These are phyloP conservation scores for Sminthopsis crassicaudata DNA, from an alignment of 2,113 vertebrate genomes.

Conservation along the genomic window DNA sequence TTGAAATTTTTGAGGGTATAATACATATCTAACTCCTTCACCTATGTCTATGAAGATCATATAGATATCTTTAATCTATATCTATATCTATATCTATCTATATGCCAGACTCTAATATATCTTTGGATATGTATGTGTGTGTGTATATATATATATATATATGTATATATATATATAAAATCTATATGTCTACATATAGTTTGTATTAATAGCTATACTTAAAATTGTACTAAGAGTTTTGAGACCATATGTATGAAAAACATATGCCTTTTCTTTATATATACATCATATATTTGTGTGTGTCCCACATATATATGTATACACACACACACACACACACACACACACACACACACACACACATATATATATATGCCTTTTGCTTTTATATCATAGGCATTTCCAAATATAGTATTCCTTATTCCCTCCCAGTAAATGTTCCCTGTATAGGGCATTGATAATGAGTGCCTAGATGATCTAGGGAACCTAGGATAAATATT, in stretches of 20 bases:
- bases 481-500: background rate
- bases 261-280: background rate
- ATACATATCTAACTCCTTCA: background rate
- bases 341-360: too few species aligned
- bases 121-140: background rate
- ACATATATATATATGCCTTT: background rate
- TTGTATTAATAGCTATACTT: background rate
- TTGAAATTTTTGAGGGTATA: background rate
- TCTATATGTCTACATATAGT: too few species aligned
- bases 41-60: background rate
- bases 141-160: background rate
- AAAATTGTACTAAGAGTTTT: background rate
- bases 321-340: too few species aligned
- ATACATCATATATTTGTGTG: background rate
- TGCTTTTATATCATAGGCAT: background rate
- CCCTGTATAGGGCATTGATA: background rate
- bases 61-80: background rate
- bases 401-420: background rate
- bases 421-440: background rate
- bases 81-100: background rate
- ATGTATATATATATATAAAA: too few species aligned
- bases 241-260: background rate
- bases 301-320: background rate
- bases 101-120: background rate
- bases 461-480: background rate